Evolutionary conservation across 2,113 vertebrate species (phyloP), one percentile per base, ranked within the genome.

Genomic region (Myodes glareolus): DNA sequence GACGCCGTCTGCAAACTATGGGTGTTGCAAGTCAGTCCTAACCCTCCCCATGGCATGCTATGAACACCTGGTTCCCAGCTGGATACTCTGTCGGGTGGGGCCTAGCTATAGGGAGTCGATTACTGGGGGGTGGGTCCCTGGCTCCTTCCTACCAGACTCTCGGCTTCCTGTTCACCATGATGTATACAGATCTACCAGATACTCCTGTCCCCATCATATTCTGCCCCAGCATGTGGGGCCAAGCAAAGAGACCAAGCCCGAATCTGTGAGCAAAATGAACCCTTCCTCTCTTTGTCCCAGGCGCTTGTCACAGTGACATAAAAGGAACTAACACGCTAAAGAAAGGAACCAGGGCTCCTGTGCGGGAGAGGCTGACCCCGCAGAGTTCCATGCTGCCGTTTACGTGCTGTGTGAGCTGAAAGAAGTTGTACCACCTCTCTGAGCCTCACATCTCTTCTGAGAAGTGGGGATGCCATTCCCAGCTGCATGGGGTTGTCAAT

Each of bases 1-100:
- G 89, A 99, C 99, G 0, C 99, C 99, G 61, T 99, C 99, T 98
- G 99, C 98, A 98, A 99, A 99, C 99, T 99, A 10, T 45, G 97
- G 52, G 36, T 31, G 87, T 75, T 39, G 8, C 17, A n/a, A 42
- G 7, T 72, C 23, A 72, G 33, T 70, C 85, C 8, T 16, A 45
- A 9, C 13, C 16, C 14, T 19, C 36, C 68, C 45, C 68, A 88
- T 1, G 29, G 70, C 68, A 42, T 5, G 0, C 68, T 42, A 27
- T 31, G 50, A 39, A 21, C 36, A 39, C 50, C 29, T 27, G 33
- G 65, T n/a, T n/a, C 86, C 50, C 70, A 39, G 68, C 8, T 33
- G 23, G 36, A 58, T 16, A 17, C 50, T 73, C 19, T 58, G 3
- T 16, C 3, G 16, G 68, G 13, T 58, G n/a, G 68, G 25, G 8